Evolutionary conservation across 2,113 vertebrate species (phyloP), one percentile per base, ranked within the genome.

Genomic region (Haemorhous mexicanus): DNA sequence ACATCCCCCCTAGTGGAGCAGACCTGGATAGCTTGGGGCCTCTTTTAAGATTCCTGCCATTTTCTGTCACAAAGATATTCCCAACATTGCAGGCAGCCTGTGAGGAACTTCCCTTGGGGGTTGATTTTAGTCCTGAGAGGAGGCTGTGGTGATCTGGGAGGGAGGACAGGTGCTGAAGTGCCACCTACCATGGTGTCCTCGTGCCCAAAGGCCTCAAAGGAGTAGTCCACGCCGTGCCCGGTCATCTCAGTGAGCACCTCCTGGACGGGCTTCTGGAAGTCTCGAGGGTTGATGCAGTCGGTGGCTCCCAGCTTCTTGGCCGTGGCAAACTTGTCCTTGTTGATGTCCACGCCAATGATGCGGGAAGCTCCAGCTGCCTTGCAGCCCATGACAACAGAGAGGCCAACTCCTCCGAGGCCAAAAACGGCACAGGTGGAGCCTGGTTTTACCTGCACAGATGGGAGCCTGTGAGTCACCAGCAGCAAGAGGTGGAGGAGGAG

Each of bases 321-420:
- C 70, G 97, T 98, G 63, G 97, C 58, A 94, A 98, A 98, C 92
- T 98, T 99, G 32, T 95, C 84, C 1, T 83, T 94, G 35, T 99
- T 99, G 95, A 98, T 95, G 77, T 99, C 99, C 9, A 99, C 16
- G 0, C 67, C 98, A 50, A 99, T 99, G 97, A 99, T 99, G 89
- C 98, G 98, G 82, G 98, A 98, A 55, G 99, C 99, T 58, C 99
- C 99, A 0, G 98, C 98, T 0, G 70, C 96, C 93, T 99, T 98
- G 96, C 99, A 99, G 78, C 99, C 99, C 94, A 99, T 99, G 50
- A 99, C 37, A 19, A 96, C 98, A 6, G 98, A 98, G 55, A 99
- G 98, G 32, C 99, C 98, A 4, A 99, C 98, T 4, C 98, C 98
- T 74, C 99, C 98, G 0, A 99, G 95, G 47, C 99, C 98, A 1